Conservation (phyloP, 1,140 invertebrate species). For the Drosophila nigrodunni region DNA sequence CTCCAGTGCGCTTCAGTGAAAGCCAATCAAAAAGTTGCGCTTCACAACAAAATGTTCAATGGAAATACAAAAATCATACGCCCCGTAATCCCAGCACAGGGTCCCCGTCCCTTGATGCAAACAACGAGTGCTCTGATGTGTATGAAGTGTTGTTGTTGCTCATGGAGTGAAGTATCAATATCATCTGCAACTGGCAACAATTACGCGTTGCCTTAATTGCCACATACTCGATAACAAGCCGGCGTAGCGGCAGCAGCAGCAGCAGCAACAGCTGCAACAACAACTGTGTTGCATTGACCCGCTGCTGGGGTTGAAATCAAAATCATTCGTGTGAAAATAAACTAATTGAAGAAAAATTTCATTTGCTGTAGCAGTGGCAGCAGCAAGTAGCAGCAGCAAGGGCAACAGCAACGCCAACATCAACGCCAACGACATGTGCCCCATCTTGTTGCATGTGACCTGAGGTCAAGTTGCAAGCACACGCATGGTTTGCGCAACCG, state of each 20-base stretch:
- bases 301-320: slow-evolving; percentile 62
- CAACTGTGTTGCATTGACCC: slow-evolving; percentile 17
- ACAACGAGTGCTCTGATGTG: slow-evolving; percentile 35
- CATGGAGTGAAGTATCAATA: slow-evolving; percentile 51
- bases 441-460: slow-evolving; percentile 78
- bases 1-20: slow-evolving; percentile 45
- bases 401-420: slow-evolving; percentile 14
- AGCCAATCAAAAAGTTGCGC: slow-evolving; percentile 75
- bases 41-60: slow-evolving; percentile 69
- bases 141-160: slow-evolving; percentile 32
- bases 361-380: slow-evolving; percentile 51
- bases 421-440: slow-evolving; percentile 36
- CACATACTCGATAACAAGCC: slow-evolving; percentile 63
- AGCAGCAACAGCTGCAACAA: slow-evolving; percentile 35
- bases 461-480: slow-evolving; percentile 69
- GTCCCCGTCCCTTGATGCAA: slow-evolving; percentile 1
- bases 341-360: slow-evolving; percentile 83
- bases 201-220: slow-evolving; percentile 80
- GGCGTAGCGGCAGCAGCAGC: slow-evolving; percentile 26
- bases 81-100: neutral
- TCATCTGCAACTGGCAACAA: slow-evolving; percentile 76
- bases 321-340: slow-evolving; percentile 83
- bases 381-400: neutral
- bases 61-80: slow-evolving; percentile 31
- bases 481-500: slow-evolving; percentile 46